Percentiles rank a stretch among this genome's conserved stretches.
Conservation (phyloP, 53 echinoderm and acorn worm species). For the Crossaster papposus region DNA sequence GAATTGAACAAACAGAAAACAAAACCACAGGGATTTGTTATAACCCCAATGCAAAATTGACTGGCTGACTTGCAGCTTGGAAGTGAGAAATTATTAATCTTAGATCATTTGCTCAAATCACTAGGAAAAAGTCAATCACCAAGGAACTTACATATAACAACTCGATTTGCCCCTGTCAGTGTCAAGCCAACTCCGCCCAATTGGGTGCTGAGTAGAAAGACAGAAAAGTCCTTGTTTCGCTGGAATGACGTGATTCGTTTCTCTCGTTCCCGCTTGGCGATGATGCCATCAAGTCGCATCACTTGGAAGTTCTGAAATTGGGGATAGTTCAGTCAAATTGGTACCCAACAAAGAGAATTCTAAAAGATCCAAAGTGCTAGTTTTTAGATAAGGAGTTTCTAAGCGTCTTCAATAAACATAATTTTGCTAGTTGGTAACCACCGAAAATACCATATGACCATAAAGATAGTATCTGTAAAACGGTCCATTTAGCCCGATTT, state of each 20-base stretch:
- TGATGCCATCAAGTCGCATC: slow-evolving; percentile 91
- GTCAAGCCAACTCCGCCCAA: slow-evolving; percentile 95
- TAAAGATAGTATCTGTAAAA: too few species aligned
- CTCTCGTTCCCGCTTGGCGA: slow-evolving; percentile 81
- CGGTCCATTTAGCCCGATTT: too few species aligned
- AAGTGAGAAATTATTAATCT: not conserved
- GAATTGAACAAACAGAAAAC: too few species aligned
- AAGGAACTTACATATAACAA: slow-evolving; percentile 91
- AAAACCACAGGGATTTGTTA: too few species aligned
- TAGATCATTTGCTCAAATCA: not conserved
- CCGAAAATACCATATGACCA: too few species aligned
- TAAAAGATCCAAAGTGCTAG: too few species aligned
- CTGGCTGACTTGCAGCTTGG: not conserved
- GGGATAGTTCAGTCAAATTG: not conserved
- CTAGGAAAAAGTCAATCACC: not conserved
- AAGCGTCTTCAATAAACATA: too few species aligned
- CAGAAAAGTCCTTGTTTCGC: slow-evolving; percentile 66
- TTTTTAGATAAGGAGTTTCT: too few species aligned
- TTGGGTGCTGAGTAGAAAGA: slow-evolving; percentile 94
- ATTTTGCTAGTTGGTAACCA: too few species aligned
- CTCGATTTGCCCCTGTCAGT: slow-evolving; percentile 91
- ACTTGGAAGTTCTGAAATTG: slow-evolving; percentile 73
- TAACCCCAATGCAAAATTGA: too few species aligned
- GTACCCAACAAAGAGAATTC: too few species aligned
- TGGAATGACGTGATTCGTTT: slow-evolving; percentile 84